These are phyloP conservation scores for Platerodrilus igneus DNA, from an alignment of 2,888 invertebrate species.

Conservation along the genomic window DNA sequence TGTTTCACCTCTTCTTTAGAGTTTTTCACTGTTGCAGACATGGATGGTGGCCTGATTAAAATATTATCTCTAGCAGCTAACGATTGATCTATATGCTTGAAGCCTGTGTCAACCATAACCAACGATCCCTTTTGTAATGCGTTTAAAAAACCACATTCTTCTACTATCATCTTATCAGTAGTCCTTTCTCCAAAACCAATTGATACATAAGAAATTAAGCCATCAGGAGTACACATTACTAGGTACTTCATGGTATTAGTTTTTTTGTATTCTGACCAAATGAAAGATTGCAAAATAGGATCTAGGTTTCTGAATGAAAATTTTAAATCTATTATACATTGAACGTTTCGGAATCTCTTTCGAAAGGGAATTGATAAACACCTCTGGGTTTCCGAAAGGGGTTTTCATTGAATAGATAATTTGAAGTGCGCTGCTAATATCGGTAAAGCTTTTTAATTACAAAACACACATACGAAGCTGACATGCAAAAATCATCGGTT, in stretches of 20 bases:
- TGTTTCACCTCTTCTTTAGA: slow-evolving; percentile 13
- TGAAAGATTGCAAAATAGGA: too few relatives aligned
- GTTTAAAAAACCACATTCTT: slow-evolving; percentile 18
- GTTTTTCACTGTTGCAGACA: slow-evolving; percentile 2
- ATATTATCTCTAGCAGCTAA: slow-evolving; percentile 6
- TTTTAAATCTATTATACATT: too few relatives aligned
- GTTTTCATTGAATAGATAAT: too few relatives aligned
- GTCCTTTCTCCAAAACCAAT: slow-evolving; percentile 22
- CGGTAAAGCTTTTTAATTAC: too few relatives aligned
- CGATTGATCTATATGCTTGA: slow-evolving; percentile 13
- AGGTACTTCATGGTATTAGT: slow-evolving; percentile 37
- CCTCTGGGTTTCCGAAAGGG: too few relatives aligned
- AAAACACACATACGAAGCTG: too few relatives aligned
- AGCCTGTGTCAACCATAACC: slow-evolving; percentile 16
- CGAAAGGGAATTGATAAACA: too few relatives aligned
- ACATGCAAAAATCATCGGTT: too few relatives aligned
- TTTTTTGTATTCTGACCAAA: slow-evolving; percentile 37
- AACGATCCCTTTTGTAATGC: slow-evolving; percentile 8
- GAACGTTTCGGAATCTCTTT: too few relatives aligned
- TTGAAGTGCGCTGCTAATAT: too few relatives aligned
- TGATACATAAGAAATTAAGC: slow-evolving; percentile 25
- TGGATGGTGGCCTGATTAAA: slow-evolving; percentile 16
- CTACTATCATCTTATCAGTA: slow-evolving; percentile 16
- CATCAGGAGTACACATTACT: slow-evolving; percentile 28
- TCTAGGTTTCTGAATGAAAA: too few relatives aligned